These are phyloP conservation scores for Tenthredo notha DNA, from an alignment of 2,888 invertebrate species.

Conservation along the genomic window DNA sequence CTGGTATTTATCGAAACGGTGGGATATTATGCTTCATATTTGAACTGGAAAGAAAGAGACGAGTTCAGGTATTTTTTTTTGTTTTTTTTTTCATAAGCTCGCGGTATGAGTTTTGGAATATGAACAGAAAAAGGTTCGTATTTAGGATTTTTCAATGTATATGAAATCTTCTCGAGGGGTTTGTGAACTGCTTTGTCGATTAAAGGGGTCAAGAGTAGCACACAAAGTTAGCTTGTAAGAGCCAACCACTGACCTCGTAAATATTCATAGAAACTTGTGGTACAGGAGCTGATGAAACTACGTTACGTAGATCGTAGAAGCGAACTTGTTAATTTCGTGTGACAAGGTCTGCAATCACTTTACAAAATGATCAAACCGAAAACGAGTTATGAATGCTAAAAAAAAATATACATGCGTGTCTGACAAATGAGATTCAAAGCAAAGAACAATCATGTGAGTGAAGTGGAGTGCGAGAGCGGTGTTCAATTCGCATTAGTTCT, in stretches of 20 bases:
- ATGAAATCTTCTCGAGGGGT: background rate
- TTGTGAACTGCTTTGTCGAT: background rate
- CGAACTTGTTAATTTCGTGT: slow-evolving; percentile 47
- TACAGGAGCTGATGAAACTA: slow-evolving; percentile 14
- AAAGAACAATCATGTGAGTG: background rate
- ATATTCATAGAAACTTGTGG: slow-evolving; percentile 36
- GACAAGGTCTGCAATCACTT: slow-evolving; percentile 30
- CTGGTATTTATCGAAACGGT: background rate
- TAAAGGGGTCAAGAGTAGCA: background rate
- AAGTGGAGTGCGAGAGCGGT: background rate
- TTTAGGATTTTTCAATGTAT: background rate
- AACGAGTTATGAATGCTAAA: background rate
- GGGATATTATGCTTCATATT: background rate
- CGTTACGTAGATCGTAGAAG: slow-evolving; percentile 15
- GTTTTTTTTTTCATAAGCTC: background rate
- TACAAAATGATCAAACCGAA: slow-evolving; percentile 21
- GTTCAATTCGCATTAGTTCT: background rate
- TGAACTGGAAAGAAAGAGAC: background rate
- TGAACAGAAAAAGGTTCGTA: background rate
- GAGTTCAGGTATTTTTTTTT: background rate
- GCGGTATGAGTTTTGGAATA: background rate
- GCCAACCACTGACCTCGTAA: slow-evolving; percentile 8
- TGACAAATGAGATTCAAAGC: slow-evolving; percentile 14
- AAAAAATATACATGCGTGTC: background rate
- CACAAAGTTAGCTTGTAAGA: background rate